These are phyloP conservation scores for Muricea muricata DNA, from an alignment of 92 coral and sea anemone species.

Conservation along the genomic window DNA sequence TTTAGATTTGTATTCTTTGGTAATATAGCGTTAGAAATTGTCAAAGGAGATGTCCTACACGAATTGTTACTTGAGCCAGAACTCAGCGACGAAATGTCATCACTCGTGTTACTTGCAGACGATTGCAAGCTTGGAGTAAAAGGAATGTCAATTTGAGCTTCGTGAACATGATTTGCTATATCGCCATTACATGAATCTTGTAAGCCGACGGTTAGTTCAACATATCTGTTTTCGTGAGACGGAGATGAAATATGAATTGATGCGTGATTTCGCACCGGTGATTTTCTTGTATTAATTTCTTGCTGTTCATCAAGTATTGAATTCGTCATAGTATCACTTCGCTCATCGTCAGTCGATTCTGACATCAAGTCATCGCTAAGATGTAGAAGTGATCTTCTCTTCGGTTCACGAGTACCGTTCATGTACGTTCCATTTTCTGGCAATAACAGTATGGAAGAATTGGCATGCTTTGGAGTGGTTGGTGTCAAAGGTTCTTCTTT, in stretches of 20 bases:
- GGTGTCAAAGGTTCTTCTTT: slow-evolving; percentile 8
- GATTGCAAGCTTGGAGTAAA: neutral
- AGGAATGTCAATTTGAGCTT: slow-evolving; percentile 1
- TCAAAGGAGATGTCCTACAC: neutral
- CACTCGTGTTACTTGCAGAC: slow-evolving; percentile 15
- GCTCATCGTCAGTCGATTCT: slow-evolving; percentile 22
- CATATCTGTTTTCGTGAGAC: neutral
- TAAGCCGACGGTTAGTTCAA: neutral
- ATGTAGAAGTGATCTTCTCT: neutral
- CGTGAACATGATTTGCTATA: neutral
- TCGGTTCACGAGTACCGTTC: neutral
- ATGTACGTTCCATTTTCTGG: neutral
- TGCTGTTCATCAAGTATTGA: neutral
- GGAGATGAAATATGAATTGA: slow-evolving; percentile 13
- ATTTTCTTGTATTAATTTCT: neutral
- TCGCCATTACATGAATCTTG: neutral
- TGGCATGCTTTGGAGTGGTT: neutral
- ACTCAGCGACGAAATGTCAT: slow-evolving; percentile 6
- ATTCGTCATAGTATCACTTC: neutral
- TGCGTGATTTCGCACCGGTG: neutral
- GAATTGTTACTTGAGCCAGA: neutral
- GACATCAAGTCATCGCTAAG: slow-evolving; percentile 19
- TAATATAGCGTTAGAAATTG: neutral
- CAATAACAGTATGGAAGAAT: neutral
- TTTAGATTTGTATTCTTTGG: neutral